Evolutionary conservation across 2,113 vertebrate species (phyloP).

Genomic region (Crotalus tigris): DNA sequence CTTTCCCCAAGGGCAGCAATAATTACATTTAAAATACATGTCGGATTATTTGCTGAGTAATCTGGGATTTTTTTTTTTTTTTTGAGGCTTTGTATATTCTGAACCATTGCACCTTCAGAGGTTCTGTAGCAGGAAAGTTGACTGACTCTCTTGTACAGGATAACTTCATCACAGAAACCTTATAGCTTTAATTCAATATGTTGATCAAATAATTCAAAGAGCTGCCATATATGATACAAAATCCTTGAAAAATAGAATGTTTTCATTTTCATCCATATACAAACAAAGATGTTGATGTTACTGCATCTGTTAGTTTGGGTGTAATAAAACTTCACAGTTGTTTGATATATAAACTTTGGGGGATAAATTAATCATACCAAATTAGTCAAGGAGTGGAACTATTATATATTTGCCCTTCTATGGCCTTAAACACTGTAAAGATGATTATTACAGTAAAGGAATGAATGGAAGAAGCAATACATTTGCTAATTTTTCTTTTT

Average conservation of each 20-base stretch:
- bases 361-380: background rate
- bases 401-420: background rate
- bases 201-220: background rate
- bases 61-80: background rate
- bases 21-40: background rate
- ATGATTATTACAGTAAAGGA: background rate
- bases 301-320: background rate
- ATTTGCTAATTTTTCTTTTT: background rate
- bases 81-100: background rate
- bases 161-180: background rate
- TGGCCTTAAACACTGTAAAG: background rate
- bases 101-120: background rate
- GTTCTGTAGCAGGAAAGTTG: too few species aligned
- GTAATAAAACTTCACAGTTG: background rate
- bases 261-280: background rate
- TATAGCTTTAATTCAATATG: background rate
- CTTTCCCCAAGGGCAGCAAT: background rate
- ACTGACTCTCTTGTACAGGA: background rate
- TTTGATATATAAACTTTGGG: background rate
- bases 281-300: background rate
- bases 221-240: background rate
- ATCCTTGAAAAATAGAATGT: constrained; percentile 9
- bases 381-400: background rate
- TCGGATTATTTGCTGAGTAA: background rate
- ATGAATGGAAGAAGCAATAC: background rate